Evolutionary conservation across 2,888 invertebrate species (phyloP).

Genomic region (Dynastes tityus): DNA sequence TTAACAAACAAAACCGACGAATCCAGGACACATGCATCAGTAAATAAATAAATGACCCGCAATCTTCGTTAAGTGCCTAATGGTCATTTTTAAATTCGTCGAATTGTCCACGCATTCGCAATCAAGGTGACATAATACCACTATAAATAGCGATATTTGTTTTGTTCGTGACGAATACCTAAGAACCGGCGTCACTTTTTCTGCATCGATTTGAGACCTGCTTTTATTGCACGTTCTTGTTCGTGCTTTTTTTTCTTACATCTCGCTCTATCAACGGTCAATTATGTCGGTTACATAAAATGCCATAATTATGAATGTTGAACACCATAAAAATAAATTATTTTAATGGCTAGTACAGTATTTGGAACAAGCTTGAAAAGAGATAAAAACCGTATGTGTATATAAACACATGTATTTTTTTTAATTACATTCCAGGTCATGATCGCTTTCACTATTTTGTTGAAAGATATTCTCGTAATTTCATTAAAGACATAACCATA

Average conservation of each 20-base stretch:
- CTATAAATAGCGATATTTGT: conserved; percentile 46
- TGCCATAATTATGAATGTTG: background rate
- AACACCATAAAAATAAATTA: conserved; percentile 12
- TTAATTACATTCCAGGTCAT: too few relatives aligned
- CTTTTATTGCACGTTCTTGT: conserved; percentile 1
- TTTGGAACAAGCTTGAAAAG: background rate
- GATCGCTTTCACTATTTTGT: too few relatives aligned
- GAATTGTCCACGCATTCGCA: conserved; percentile 39
- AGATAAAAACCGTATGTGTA: too few relatives aligned
- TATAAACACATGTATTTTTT: too few relatives aligned
- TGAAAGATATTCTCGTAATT: too few relatives aligned
- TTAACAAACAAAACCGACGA: conserved; percentile 21
- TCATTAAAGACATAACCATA: too few relatives aligned
- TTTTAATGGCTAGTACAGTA: background rate
- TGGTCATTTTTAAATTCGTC: conserved; percentile 39
- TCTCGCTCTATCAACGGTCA: background rate
- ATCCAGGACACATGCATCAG: conserved; percentile 26
- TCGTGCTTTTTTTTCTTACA: background rate
- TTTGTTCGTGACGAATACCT: conserved; percentile 30
- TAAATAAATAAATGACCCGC: conserved; percentile 40
- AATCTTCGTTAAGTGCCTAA: conserved; percentile 31
- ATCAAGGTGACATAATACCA: conserved; percentile 45
- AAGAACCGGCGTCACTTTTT: conserved; percentile 25
- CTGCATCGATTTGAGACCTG: conserved; percentile 23
- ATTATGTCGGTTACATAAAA: conserved; percentile 16